phyloP scores from a whole-genome alignment of 2,113 vertebrate genomes.

The Amazona guildingii region DNA sequence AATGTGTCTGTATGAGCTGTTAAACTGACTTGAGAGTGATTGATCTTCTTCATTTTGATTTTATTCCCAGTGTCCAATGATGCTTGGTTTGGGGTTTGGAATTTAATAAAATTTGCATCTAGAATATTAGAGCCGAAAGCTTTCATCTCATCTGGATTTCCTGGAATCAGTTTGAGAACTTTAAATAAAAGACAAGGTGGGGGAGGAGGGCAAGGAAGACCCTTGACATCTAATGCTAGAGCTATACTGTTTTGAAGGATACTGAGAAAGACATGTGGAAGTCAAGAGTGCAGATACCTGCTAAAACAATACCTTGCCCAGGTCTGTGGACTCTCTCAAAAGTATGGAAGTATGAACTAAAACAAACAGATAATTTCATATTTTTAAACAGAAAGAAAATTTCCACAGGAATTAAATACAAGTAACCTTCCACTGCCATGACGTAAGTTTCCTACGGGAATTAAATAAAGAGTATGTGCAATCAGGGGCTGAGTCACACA shows the following conservation, averaged over 20 bases:
- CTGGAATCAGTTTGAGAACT: constrained; percentile 22
- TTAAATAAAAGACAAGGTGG: constrained; percentile 6
- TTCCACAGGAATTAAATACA: not conserved
- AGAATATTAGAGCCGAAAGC: not conserved
- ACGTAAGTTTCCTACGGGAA: fast-evolving
- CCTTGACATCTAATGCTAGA: not conserved
- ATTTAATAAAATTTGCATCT: constrained; percentile 53
- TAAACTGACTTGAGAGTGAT: constrained; percentile 38
- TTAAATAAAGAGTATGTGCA: not conserved
- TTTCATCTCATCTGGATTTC: constrained; percentile 32
- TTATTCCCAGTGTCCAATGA: constrained; percentile 13
- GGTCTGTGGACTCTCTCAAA: not conserved
- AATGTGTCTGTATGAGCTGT: not conserved
- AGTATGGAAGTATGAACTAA: not conserved
- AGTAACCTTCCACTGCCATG: not conserved
- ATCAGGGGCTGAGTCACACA: not conserved
- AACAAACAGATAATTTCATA: not conserved
- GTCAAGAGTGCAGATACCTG: not conserved
- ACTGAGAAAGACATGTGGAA: not conserved
- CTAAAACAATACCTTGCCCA: not conserved
- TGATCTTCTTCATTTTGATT: constrained; percentile 41
- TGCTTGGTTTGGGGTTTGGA: not conserved
- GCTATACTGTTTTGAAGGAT: not conserved
- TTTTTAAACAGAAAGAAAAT: not conserved
- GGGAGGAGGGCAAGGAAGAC: not conserved